Evolutionary conservation across 2,888 invertebrate genomes (phyloP).

Genomic region (Malthinus seriepunctatus): DNA sequence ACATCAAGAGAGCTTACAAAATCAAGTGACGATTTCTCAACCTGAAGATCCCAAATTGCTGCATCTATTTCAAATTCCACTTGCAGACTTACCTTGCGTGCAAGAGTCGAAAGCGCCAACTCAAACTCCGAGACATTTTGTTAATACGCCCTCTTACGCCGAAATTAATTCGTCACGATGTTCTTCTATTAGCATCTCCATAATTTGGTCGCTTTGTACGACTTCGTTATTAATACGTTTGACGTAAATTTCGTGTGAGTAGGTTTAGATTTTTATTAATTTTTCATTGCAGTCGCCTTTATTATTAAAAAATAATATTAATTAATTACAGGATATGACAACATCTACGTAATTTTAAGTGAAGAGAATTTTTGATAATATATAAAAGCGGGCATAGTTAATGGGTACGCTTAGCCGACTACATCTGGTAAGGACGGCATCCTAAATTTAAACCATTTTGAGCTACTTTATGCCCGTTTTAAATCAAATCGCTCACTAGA

Average conservation of each 20-base stretch:
- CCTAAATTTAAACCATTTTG: neutral
- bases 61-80: slow-evolving; percentile 44
- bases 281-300: slow-evolving; percentile 13
- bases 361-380: slow-evolving; percentile 3
- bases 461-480: neutral
- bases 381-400: slow-evolving; percentile 1
- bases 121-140: slow-evolving; percentile 43
- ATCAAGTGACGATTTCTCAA: slow-evolving; percentile 33
- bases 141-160: slow-evolving; percentile 43
- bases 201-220: slow-evolving; percentile 12
- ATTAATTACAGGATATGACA: neutral
- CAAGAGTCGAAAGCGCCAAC: slow-evolving; percentile 46
- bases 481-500: neutral
- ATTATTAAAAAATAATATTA: neutral
- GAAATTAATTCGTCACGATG: slow-evolving; percentile 37
- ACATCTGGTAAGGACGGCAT: slow-evolving; percentile 1
- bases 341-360: neutral
- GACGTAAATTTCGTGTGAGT: slow-evolving; percentile 25
- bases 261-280: slow-evolving; percentile 17
- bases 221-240: slow-evolving; percentile 8
- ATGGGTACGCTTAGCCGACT: slow-evolving; percentile 2
- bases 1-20: slow-evolving; percentile 39
- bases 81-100: slow-evolving; percentile 51
- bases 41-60: slow-evolving; percentile 39
- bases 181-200: slow-evolving; percentile 13